Evolutionary conservation across 1,140 invertebrate species (phyloP), one percentile per base, ranked within the genome.

Genomic region (Hylyphantes graminicola): DNA sequence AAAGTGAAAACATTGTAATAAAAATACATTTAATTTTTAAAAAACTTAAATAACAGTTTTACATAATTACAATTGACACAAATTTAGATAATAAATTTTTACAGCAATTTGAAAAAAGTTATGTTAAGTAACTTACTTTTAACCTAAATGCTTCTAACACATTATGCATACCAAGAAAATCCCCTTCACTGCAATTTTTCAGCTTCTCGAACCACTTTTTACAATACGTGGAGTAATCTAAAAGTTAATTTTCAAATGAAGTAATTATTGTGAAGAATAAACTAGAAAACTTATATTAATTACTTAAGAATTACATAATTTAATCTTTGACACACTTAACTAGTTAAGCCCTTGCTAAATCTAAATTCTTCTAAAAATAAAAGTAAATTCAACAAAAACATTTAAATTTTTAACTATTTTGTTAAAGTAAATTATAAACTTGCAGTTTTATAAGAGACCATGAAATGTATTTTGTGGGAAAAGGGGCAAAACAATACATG

Each of bases 81-180:
- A 12, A 15, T 61, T 61, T 61, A 61, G 17, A 2, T 61, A 15
- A 5, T 35, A 3, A 61, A 3, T 61, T 61, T 61, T 17, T 61
- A 12, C 57, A 35, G 35, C 57, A 15, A 61, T 61, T 12, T 61
- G 57, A 48, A 15, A 63, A 50, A 63, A 13, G 17, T 50, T 15
- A 61, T 50, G 9, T 55, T 51, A 61, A 53, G 19, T 11, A 13
- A 57, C 50, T 65, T 83, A 83, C 80, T 65, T 75, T 83, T 5
- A 83, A 51, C 17, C 72, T 83, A 75, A 83, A 83, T 35, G 70
- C 80, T 83, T 83, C 80, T 35, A 83, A 67, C 9, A 83, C 67
- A 57, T 59, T 83, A 48, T 83, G 80, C 10, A 65, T 19, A 17
- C 51, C 59, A 53, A 55, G 19, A 65, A 64, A 21, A 57, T 83